These are phyloP conservation scores for Acleris emargana DNA, from an alignment of 2,888 invertebrate species.

Conservation along the genomic window DNA sequence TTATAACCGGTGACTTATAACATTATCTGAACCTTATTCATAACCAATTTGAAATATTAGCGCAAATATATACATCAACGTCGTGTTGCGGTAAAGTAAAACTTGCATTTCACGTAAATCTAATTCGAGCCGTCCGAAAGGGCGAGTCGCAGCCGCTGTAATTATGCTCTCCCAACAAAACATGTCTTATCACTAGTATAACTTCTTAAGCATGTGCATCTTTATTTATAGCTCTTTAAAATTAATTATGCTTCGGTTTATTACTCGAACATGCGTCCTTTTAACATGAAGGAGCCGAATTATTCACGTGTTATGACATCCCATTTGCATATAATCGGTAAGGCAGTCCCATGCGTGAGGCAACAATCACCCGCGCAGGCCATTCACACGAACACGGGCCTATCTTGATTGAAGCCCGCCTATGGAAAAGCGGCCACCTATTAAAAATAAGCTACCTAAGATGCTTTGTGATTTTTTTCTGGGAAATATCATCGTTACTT, in stretches of 20 bases:
- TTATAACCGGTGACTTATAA: no score
- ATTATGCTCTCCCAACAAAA: slow-evolving; percentile 48
- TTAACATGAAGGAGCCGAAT: no score
- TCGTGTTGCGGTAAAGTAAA: slow-evolving; percentile 67
- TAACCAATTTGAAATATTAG: slow-evolving; percentile 42
- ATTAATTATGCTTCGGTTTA: no score
- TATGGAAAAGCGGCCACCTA: slow-evolving; percentile 81
- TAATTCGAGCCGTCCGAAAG: slow-evolving; percentile 80
- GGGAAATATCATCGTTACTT: slow-evolving; percentile 61
- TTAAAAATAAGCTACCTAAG: slow-evolving; percentile 80
- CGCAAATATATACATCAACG: slow-evolving; percentile 62
- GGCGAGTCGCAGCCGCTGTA: slow-evolving; percentile 78
- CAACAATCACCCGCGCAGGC: slow-evolving; percentile 70
- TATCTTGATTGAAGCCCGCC: slow-evolving; percentile 79
- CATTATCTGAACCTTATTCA: neutral
- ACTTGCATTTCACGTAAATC: slow-evolving; percentile 80
- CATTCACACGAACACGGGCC: slow-evolving; percentile 77
- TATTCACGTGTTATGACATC: slow-evolving; percentile 83
- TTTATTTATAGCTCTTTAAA: no score
- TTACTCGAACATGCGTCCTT: no score
- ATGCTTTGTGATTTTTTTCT: slow-evolving; percentile 69
- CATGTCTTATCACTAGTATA: no score
- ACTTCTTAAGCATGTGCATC: no score
- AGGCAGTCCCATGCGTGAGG: slow-evolving; percentile 77
- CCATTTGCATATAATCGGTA: slow-evolving; percentile 82